phyloP scores from a whole-genome alignment of 2,797 vertebrate genomes.

The Sylvia borin region DNA sequence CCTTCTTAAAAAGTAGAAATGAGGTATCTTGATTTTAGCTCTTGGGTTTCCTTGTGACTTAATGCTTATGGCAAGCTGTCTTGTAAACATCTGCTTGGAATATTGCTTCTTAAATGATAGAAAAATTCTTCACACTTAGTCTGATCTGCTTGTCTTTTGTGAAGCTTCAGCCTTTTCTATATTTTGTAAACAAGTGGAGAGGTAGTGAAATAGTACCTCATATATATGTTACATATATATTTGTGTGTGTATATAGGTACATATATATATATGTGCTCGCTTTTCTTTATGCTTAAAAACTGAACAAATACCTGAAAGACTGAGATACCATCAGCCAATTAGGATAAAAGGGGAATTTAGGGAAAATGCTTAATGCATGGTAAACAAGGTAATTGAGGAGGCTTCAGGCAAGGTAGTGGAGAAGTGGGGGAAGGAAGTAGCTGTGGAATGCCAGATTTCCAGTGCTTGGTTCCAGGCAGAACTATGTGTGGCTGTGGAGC shows the following conservation, averaged over 20 bases:
- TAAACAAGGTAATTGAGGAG: background rate
- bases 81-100: background rate
- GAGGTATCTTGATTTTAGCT: background rate
- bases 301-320: background rate
- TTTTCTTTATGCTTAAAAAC: background rate
- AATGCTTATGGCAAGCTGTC: fast-evolving
- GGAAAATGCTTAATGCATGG: background rate
- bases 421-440: background rate
- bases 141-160: background rate
- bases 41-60: background rate
- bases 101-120: background rate
- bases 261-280: background rate
- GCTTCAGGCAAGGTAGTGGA: background rate
- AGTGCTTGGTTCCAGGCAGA: background rate
- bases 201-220: background rate
- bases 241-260: fast-evolving
- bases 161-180: background rate
- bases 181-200: background rate
- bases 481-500: background rate
- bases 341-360: background rate
- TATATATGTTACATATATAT: background rate
- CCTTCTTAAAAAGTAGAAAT: background rate
- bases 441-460: background rate
- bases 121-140: background rate
- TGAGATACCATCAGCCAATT: background rate